Conservation (phyloP, 2,113 vertebrate genomes). For the Tychaedon coryphoeus region DNA sequence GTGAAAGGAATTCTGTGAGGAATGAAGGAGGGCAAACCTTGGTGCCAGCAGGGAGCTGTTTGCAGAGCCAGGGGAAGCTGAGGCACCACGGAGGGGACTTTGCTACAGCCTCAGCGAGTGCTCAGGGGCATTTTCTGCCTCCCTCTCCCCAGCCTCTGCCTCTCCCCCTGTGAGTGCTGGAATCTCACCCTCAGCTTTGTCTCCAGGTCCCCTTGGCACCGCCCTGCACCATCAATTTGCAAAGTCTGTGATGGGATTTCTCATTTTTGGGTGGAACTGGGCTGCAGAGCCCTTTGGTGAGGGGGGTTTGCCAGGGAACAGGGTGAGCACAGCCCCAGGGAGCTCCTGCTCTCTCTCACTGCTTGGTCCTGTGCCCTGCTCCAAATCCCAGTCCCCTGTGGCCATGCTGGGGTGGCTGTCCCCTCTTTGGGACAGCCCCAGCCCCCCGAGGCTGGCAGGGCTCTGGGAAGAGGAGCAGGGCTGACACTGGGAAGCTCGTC, state of each 20-base stretch:
- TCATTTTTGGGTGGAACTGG: not conserved
- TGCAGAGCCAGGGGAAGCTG: not conserved
- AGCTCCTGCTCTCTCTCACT: not conserved
- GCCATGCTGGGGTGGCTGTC: not conserved
- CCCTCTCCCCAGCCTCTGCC: not conserved
- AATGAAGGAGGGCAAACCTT: not conserved
- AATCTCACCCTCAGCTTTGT: not conserved
- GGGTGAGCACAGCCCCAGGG: too few relatives aligned
- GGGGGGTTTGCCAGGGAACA: not conserved
- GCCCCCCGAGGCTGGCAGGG: not conserved
- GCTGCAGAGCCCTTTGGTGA: not conserved
- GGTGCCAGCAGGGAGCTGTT: not conserved
- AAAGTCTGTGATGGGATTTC: too few relatives aligned
- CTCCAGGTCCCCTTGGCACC: not conserved
- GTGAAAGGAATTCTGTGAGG: not conserved
- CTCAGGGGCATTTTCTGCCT: not conserved
- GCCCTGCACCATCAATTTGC: not conserved
- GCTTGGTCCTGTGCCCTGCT: not conserved
- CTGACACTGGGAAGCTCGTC: not conserved
- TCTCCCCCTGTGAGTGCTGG: not conserved
- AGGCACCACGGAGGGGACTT: not conserved
- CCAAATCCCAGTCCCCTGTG: not conserved
- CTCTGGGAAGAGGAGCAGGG: not conserved
- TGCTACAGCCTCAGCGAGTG: rapidly evolving
- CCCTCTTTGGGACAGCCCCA: not conserved